A percentile compares a stretch with the other conserved stretches of the same genome.
phyloP scores from a whole-genome alignment of 2,888 invertebrate species.

The Isoperla grammatica region DNA sequence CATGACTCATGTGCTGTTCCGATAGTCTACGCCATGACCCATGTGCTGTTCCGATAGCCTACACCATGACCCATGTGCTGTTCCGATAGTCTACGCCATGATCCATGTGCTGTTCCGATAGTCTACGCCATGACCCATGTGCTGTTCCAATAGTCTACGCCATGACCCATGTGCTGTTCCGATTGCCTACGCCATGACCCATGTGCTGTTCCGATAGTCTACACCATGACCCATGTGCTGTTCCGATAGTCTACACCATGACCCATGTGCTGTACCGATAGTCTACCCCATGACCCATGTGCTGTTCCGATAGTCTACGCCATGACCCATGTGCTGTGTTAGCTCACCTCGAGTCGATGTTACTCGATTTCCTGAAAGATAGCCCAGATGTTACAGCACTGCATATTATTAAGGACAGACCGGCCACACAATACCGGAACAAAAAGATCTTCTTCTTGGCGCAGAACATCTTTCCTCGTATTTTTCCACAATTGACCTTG shows the following conservation, averaged over 20 bases:
- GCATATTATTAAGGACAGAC: conserved; percentile 40
- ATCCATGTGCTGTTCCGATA: conserved; percentile 32
- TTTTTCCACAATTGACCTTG: conserved; percentile 26
- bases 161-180: conserved; percentile 36
- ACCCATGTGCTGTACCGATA: conserved; percentile 30
- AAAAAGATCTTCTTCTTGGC: conserved; percentile 40
- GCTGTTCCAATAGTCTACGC: conserved; percentile 34
- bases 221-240: conserved; percentile 34
- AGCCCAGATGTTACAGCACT: conserved; percentile 29
- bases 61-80: conserved; percentile 34
- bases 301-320: too few species aligned
- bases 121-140: conserved; percentile 35
- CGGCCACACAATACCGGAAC: conserved; percentile 40
- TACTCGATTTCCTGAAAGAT: background rate
- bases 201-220: conserved; percentile 33
- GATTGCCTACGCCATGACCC: conserved; percentile 36
- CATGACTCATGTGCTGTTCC: conserved; percentile 36
- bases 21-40: conserved; percentile 36
- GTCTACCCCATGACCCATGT: conserved; percentile 35
- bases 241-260: conserved; percentile 38
- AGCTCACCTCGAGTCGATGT: conserved; percentile 39
- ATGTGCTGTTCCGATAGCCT: conserved; percentile 33
- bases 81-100: conserved; percentile 38
- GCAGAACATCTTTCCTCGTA: conserved; percentile 29
- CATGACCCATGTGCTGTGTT: conserved; percentile 39